A percentile compares a stretch with the other conserved stretches of the same genome.
Conservation (phyloP, 1,140 invertebrate genomes). For the Anoplolepis gracilipes region DNA sequence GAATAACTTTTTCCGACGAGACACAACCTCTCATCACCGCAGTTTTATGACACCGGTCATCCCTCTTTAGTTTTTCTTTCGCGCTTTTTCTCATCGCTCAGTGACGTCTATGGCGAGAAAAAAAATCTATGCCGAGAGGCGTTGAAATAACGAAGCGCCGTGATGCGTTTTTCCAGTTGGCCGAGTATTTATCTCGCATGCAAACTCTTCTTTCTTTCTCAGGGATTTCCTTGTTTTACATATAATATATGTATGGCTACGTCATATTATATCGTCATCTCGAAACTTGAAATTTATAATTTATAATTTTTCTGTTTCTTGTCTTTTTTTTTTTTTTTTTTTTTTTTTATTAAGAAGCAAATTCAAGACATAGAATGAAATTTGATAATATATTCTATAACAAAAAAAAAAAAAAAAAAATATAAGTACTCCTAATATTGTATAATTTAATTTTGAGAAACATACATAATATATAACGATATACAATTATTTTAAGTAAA, state of each 20-base stretch:
- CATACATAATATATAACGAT: not conserved
- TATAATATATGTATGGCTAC: not conserved
- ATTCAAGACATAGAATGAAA: not conserved
- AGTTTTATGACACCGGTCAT: not conserved
- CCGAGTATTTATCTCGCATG: slow-evolving; percentile 27
- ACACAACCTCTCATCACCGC: slow-evolving; percentile 17
- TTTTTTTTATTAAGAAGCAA: slow-evolving; percentile 2
- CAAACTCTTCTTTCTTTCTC: not conserved
- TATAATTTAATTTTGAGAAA: not conserved
- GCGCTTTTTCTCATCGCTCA: slow-evolving; percentile 4
- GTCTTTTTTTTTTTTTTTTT: not conserved
- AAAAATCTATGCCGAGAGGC: not conserved
- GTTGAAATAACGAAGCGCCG: slow-evolving; percentile 30
- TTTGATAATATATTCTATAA: not conserved
- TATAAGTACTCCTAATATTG: too few relatives aligned
- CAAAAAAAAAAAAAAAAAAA: not conserved
- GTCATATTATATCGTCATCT: not conserved
- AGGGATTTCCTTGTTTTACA: not conserved
- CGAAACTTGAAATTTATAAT: not conserved
- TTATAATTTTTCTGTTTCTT: not conserved
- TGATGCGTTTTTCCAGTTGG: slow-evolving; percentile 45
- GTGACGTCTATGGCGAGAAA: slow-evolving; percentile 14
- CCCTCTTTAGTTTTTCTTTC: not conserved
- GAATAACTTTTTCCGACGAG: slow-evolving; percentile 22
- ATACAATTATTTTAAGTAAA: not conserved